Evolutionary conservation across 2,113 vertebrate genomes (phyloP).

Genomic region (Machaerirhynchus nigripectus): DNA sequence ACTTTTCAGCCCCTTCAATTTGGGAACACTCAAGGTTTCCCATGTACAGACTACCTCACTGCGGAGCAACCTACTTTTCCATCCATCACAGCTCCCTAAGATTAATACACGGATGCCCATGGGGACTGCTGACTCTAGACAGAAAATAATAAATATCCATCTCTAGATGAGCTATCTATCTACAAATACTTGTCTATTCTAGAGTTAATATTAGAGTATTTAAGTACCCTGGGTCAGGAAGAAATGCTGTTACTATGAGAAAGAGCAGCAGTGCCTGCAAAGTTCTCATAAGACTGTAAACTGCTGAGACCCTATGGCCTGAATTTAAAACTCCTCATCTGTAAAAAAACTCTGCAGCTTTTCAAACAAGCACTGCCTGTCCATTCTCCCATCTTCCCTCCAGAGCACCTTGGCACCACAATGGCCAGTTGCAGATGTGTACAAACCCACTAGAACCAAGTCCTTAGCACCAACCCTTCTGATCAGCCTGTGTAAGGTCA

Average conservation of each 20-base stretch:
- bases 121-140: not conserved
- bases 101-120: not conserved
- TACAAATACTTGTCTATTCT: not conserved
- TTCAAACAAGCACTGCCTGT: not conserved
- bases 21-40: not conserved
- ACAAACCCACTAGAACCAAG: not conserved
- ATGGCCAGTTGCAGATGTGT: not conserved
- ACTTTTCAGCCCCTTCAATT: not conserved
- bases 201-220: not conserved
- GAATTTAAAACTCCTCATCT: not conserved
- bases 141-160: not conserved
- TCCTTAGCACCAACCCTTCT: not conserved
- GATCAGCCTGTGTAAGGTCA: not conserved
- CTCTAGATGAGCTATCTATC: not conserved
- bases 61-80: not conserved
- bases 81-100: not conserved
- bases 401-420: accelerated
- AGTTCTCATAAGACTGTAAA: not conserved
- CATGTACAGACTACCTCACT: not conserved
- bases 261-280: not conserved
- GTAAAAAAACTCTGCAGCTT: not conserved
- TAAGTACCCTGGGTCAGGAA: not conserved
- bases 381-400: not conserved
- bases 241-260: not conserved
- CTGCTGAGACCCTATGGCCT: not conserved